Evolutionary conservation across 2,113 vertebrate genomes (phyloP), one percentile per base, ranked within the genome.

Genomic region (Erythrocercus mccallii): DNA sequence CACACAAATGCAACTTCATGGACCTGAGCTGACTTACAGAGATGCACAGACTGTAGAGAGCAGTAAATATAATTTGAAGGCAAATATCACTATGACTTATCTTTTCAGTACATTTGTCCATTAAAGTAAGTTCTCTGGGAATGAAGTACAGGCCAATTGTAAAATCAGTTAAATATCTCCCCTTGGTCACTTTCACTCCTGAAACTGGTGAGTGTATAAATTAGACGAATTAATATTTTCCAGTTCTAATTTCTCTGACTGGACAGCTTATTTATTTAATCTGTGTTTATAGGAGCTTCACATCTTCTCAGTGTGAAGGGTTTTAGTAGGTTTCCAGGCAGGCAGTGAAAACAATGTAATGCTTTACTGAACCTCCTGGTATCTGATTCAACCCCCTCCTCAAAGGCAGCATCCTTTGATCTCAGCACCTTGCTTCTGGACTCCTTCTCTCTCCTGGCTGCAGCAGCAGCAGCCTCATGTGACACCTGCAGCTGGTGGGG

Each of bases 1-100:
- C 58, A 45, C 0, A 2, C 13, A 72, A 61, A 37, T 0, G 0
- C 35, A 37, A 73, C 35, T 81, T 53, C 30, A 44, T 8, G 58
- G 50, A 81, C 60, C 62, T 73, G 42, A 92, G 18, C 37, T 81
- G 89, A 72, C 7, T 74, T 68, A 69, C n/a, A 68, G 56, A 90
- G 27, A 25, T 24, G 17, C 30, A 20, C 9, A 76, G 45, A 11
- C 10, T 79, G 50, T 4, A 56, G 58, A 64, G 5, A 90, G 12
- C 11, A 69, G 45, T 56, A 72, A 86, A 80, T 76, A 61, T 4
- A 30, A 80, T 86, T 48, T 47, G 28, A 88, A 16, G 38, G 30
- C 12, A 83, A 69, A 60, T 54, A 69, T 51, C 37, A n/a, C 5
- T 2, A 20, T 33, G 53, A 27, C 3, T 86, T 84, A 48, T 57